A percentile compares a stretch with the other conserved stretches of the same genome.
These are phyloP conservation scores for Drosophila phalerata DNA, from an alignment of 2,888 invertebrate genomes.

Conservation along the genomic window DNA sequence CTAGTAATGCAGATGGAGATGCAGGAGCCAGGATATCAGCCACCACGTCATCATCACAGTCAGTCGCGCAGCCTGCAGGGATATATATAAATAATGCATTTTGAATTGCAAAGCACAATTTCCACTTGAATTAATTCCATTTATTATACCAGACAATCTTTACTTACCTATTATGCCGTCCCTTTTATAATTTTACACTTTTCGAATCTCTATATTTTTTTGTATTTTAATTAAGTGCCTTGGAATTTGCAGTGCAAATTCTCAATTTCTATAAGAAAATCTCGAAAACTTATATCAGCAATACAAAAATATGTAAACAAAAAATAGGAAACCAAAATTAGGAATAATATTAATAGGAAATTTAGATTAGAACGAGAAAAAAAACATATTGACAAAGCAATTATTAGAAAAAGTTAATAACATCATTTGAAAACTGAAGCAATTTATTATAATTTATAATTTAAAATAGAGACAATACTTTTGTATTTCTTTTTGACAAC, in stretches of 20 bases:
- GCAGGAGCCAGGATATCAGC: constrained; percentile 88
- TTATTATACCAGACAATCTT: constrained; percentile 28
- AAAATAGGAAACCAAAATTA: neutral
- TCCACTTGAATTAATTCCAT: constrained; percentile 53
- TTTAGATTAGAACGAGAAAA: neutral
- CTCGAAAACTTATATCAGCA: neutral
- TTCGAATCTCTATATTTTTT: constrained; percentile 33
- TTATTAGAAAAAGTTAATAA: no score
- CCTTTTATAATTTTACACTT: constrained; percentile 11
- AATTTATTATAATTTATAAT: no score
- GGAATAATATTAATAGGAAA: no score
- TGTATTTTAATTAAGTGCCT: constrained; percentile 52
- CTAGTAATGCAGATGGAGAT: constrained; percentile 95
- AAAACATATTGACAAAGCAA: no score
- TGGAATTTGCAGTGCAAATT: constrained; percentile 57
- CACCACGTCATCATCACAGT: constrained; percentile 86
- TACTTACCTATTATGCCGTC: constrained; percentile 33
- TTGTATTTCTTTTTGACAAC: no score
- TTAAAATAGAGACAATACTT: no score
- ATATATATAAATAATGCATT: constrained; percentile 77
- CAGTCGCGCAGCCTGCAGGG: constrained; percentile 85
- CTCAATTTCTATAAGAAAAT: constrained; percentile 5
- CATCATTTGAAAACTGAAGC: neutral
- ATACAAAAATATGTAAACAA: neutral
- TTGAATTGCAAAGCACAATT: neutral